Base-by-base conservation (phyloP, 2,113 vertebrate species). In the Hemiprocne comata region DNA sequence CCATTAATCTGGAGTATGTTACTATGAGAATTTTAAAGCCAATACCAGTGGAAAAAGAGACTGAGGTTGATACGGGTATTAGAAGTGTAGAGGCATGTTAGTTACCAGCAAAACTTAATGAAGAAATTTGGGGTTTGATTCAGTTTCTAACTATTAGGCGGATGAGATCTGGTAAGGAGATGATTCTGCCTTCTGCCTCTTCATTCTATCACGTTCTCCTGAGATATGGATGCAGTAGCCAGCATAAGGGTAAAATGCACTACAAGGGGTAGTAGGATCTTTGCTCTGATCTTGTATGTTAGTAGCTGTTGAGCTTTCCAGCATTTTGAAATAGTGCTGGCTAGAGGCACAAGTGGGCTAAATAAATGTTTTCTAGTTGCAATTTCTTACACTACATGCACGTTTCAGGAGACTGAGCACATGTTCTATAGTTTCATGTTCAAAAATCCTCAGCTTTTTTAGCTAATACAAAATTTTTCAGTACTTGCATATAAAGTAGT, bases 401-500 rank as follows among this genome's bases (percentile, higher is more conserved):
- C 66, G 18, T 78, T 91, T 85, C 70, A 71, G 70, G 70, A 84
- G 80, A 7, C 67, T 83, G 48, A 91, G 53, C 40, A 3, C 88
- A 53, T 24, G 28, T 62, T 94, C 24, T 77, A 2, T 60, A 71
- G 72, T 46, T 86, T 94, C 71, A 11, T 62, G 67, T 74, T 90
- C 21, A 77, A 66, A 88, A 94, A 89, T 86, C 33, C 34, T 44
- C 24, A 78, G 72, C 29, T 57, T 85, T 96, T 91, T 95, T 88
- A 88, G 46, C 13, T 74, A 80, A 53, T 72, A 70, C 61, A 25
- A 83, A 90, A 91, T 85, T 67, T 75, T 77, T 95, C 58, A 0
- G 51, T 83, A 67, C 84, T 78, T 83, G 48, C 76, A 85, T 86
- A 91, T 89, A 72, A 95, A 88, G 50, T 88, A 74, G 61, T 89